Percentiles rank a stretch among this genome's conserved stretches.
These are phyloP conservation scores for Salpingus planirostris DNA, from an alignment of 2,888 invertebrate species.

Conservation along the genomic window DNA sequence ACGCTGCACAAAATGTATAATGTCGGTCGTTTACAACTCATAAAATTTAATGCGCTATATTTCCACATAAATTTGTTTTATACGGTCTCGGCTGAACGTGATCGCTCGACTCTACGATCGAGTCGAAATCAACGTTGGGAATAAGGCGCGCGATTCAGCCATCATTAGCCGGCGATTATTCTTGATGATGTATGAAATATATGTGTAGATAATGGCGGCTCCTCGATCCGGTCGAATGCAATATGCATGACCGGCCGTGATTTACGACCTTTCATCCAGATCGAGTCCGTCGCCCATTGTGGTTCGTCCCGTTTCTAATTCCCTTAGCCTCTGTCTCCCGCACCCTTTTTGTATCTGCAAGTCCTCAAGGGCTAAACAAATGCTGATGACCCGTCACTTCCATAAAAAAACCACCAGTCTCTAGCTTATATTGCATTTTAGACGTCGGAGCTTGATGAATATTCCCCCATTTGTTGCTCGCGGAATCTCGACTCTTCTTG, in stretches of 20 bases:
- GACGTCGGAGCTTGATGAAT: too few relatives aligned
- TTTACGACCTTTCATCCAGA: slow-evolving; percentile 19
- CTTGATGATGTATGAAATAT: slow-evolving; percentile 25
- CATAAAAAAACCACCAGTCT: too few relatives aligned
- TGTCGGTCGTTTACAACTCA: slow-evolving; percentile 28
- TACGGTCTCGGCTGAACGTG: slow-evolving; percentile 14
- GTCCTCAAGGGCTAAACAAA: too few relatives aligned
- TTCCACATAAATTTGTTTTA: slow-evolving; percentile 22
- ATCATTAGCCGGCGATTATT: slow-evolving; percentile 16
- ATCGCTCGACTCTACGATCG: slow-evolving; percentile 16
- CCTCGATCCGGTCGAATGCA: slow-evolving; percentile 25
- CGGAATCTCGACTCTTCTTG: too few relatives aligned
- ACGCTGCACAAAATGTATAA: slow-evolving; percentile 20
- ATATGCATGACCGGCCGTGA: slow-evolving; percentile 25
- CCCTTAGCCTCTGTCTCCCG: too few relatives aligned
- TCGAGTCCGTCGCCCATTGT: slow-evolving; percentile 9
- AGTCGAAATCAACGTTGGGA: slow-evolving; percentile 23
- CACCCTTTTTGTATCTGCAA: too few relatives aligned
- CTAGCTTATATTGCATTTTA: too few relatives aligned
- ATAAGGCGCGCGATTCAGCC: too few relatives aligned
- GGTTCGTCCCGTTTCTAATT: too few relatives aligned
- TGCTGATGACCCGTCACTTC: too few relatives aligned
- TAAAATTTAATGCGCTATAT: slow-evolving; percentile 32
- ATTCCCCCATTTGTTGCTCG: too few relatives aligned
- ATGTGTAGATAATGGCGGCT: slow-evolving; percentile 24